phyloP scores from a whole-genome alignment of 2,888 invertebrate genomes.

The Dorcus parallelipipedus region DNA sequence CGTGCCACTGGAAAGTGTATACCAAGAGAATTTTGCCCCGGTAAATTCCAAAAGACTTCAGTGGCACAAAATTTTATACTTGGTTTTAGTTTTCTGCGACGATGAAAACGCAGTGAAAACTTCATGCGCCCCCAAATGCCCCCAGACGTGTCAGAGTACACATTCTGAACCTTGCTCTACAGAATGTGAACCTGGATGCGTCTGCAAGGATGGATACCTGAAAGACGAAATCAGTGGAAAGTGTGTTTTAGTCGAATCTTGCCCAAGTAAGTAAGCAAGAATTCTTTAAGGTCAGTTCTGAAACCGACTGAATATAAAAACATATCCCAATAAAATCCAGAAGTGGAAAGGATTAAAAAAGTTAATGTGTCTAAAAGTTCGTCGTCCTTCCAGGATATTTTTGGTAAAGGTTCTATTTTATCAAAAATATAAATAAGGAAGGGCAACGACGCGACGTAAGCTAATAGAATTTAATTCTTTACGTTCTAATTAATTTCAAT shows the following conservation, averaged over 20 bases:
- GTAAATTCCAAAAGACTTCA: neutral
- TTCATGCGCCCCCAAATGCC: conserved; percentile 6
- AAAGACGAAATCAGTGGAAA: conserved; percentile 1
- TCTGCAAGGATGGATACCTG: conserved; percentile 11
- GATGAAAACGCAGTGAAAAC: neutral
- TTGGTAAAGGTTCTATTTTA: too few relatives aligned
- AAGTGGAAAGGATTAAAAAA: too few relatives aligned
- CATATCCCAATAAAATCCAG: too few relatives aligned
- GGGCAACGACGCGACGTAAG: too few relatives aligned
- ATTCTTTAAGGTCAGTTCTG: too few relatives aligned
- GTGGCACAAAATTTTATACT: too few relatives aligned
- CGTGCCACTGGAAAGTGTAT: conserved; percentile 4
- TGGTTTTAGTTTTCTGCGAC: neutral
- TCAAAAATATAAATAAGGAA: too few relatives aligned
- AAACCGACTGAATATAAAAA: too few relatives aligned
- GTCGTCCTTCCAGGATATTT: too few relatives aligned
- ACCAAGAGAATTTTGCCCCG: conserved; percentile 3
- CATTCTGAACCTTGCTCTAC: conserved; percentile 2
- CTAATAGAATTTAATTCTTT: too few relatives aligned
- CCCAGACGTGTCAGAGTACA: conserved; percentile 10
- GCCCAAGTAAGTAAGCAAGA: neutral
- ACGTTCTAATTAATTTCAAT: too few relatives aligned
- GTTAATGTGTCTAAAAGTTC: too few relatives aligned
- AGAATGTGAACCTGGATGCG: conserved; percentile 16
- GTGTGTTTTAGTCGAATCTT: conserved; percentile 7